Conservation (phyloP, 2,888 invertebrate species). For the Ceriagrion tenellum region DNA sequence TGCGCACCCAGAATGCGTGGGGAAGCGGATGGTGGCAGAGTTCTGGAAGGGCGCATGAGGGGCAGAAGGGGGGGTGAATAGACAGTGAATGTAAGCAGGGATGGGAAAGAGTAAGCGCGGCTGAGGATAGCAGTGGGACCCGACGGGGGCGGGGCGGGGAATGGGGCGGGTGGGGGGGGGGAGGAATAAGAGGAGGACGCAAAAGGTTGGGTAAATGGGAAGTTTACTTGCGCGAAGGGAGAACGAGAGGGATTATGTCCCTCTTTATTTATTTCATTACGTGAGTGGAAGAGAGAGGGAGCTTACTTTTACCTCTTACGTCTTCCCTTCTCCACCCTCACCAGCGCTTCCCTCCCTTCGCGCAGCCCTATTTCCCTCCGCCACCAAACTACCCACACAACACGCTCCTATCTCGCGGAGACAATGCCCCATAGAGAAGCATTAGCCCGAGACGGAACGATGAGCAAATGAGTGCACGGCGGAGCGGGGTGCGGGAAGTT, state of each 20-base stretch:
- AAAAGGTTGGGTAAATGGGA: background rate
- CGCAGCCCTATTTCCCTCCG: background rate
- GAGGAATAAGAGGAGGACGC: background rate
- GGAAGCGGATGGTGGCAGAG: background rate
- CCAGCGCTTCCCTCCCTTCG: too few relatives aligned
- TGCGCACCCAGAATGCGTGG: background rate
- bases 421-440: background rate
- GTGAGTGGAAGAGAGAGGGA: background rate
- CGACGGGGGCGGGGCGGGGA: background rate
- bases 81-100: background rate
- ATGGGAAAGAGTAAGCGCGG: background rate
- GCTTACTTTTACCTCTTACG: background rate
- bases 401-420: background rate
- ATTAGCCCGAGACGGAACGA: background rate
- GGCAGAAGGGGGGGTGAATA: background rate
- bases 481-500: background rate
- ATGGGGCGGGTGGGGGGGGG: background rate
- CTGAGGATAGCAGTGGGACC: background rate
- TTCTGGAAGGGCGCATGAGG: too few relatives aligned
- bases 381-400: background rate
- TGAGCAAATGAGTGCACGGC: background rate
- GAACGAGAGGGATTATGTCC: slow-evolving; percentile 27
- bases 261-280: slow-evolving; percentile 27
- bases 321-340: too few relatives aligned
- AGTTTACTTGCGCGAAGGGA: background rate